Evolutionary conservation across 2,888 invertebrate species (phyloP).

Genomic region (Myopa testacea): DNA sequence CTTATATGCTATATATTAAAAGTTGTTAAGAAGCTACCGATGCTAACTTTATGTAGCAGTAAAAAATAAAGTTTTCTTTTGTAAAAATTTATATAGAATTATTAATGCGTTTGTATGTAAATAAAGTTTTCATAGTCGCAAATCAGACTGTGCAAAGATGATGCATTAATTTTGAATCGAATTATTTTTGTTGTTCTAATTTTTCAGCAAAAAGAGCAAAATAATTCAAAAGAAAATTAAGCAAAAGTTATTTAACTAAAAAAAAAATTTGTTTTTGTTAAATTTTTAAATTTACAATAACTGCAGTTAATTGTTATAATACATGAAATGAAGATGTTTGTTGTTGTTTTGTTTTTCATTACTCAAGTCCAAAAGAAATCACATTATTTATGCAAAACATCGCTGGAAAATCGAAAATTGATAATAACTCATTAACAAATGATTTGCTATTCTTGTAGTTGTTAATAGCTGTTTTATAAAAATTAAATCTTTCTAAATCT

Average conservation of each 20-base stretch:
- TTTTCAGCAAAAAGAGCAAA: conserved; percentile 1
- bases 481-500: conserved; percentile 9
- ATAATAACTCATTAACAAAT: not conserved
- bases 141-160: not conserved
- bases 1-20: not conserved
- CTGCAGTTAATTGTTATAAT: not conserved
- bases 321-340: no score
- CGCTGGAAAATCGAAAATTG: not conserved
- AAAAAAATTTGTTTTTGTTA: conserved; percentile 25
- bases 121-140: not conserved
- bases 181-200: not conserved
- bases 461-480: not conserved
- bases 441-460: not conserved
- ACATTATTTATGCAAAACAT: no score
- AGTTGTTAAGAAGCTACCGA: not conserved
- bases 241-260: not conserved
- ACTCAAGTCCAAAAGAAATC: no score
- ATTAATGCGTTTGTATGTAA: conserved; percentile 2
- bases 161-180: not conserved
- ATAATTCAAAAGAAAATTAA: conserved; percentile 24
- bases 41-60: not conserved
- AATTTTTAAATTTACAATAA: conserved; percentile 10
- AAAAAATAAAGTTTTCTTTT: not conserved
- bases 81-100: conserved; percentile 4
- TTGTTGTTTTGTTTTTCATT: no score